Evolutionary conservation across 1,140 invertebrate species (phyloP).

Genomic region (Bombus ignitus): DNA sequence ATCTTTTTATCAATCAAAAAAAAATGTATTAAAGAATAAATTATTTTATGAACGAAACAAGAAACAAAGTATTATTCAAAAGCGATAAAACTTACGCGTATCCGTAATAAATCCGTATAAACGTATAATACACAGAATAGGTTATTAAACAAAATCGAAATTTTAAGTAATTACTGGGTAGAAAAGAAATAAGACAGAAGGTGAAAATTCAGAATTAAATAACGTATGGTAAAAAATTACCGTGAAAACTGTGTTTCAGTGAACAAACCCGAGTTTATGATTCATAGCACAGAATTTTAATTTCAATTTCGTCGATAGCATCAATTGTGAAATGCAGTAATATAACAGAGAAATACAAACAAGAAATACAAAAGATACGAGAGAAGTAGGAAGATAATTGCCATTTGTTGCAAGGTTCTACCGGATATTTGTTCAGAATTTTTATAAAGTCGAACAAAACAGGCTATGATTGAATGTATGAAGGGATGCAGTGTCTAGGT

Average conservation of each 20-base stretch:
- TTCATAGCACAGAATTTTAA: not conserved
- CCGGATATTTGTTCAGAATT: slow-evolving; percentile 41
- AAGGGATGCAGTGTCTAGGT: slow-evolving; percentile 67
- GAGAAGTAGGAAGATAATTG: slow-evolving; percentile 38
- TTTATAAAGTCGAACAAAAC: slow-evolving; percentile 54
- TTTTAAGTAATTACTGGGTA: not conserved
- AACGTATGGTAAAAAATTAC: not conserved
- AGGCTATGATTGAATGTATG: slow-evolving; percentile 8
- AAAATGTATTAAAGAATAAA: too few relatives aligned
- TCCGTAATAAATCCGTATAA: too few relatives aligned
- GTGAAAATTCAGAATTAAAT: not conserved
- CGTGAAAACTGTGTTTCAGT: not conserved
- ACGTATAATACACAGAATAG: not conserved
- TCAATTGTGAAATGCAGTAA: not conserved
- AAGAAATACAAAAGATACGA: not conserved
- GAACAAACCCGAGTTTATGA: not conserved
- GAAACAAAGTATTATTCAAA: too few relatives aligned
- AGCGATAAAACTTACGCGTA: too few relatives aligned
- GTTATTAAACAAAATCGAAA: not conserved
- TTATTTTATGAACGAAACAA: too few relatives aligned
- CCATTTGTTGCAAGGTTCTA: slow-evolving; percentile 37
- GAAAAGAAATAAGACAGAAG: not conserved
- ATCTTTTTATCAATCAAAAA: not conserved
- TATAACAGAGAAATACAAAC: not conserved
- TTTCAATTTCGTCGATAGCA: not conserved